Evolutionary conservation across 2,113 vertebrate genomes (phyloP).

Genomic region (Lanius ludovicianus): DNA sequence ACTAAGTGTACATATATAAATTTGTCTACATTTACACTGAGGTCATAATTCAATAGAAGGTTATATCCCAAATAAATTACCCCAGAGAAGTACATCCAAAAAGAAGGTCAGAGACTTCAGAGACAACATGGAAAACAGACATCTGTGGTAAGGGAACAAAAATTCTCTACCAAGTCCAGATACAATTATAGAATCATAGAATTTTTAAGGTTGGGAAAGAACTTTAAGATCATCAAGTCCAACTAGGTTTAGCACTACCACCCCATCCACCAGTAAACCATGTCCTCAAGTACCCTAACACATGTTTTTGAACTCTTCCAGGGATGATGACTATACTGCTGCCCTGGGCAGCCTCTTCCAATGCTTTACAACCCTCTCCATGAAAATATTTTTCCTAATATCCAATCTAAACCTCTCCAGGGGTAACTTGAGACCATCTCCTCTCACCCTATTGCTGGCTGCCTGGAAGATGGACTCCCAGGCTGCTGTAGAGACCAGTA

Average conservation of each 20-base stretch:
- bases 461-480: background rate
- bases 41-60: background rate
- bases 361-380: background rate
- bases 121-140: background rate
- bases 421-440: background rate
- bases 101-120: background rate
- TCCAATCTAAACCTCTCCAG: background rate
- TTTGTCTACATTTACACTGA: background rate
- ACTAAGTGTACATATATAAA: background rate
- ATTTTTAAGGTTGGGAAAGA: background rate
- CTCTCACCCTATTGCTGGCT: background rate
- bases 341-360: background rate
- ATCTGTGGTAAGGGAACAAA: background rate
- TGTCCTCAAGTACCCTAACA: background rate
- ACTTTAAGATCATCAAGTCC: background rate
- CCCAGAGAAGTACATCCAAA: background rate
- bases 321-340: background rate
- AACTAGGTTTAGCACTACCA: background rate
- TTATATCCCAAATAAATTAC: background rate
- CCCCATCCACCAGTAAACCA: background rate
- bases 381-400: background rate
- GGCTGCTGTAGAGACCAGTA: fast-evolving
- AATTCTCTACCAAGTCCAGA: background rate
- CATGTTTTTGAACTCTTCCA: background rate
- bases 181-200: background rate